Base-by-base conservation (phyloP, 64 coral and sea anemone species). In the Montipora cactus region DNA sequence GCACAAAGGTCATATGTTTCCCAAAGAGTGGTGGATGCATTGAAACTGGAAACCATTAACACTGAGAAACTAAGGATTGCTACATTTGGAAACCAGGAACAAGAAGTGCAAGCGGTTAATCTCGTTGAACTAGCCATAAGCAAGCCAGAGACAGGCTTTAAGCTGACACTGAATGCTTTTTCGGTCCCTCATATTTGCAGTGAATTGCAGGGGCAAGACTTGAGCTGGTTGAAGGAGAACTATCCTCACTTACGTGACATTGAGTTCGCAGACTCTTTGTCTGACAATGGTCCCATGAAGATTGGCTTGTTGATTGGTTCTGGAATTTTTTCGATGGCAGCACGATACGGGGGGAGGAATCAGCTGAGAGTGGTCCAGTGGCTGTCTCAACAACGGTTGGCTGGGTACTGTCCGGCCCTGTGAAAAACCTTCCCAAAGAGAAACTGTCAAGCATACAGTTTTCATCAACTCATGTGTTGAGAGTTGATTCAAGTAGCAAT, bases 11-110 rank as follows among this genome's bases (percentile, higher is more conserved):
- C 81, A 18, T 66, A 45, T 84, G 59, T 84, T 28, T 66, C 55
- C 81, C 81, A 84, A 18, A 62, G 16, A 14, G 66, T 84, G 12
- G 81, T 69, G 10, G 15, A 67, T 49, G 44, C 23, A 47, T 69
- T 84, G 57, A 84, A 84, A 62, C 66, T 84, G 81, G 59, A 67
- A 22, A 84, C 81, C 8, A 47, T 84, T 13, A 16, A 67, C 1
- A 84, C 58, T 5, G 81, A 82, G 25, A 82, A 13, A 59, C 80
- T 82, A 59, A 66, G 51, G 51, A 58, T 82, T 66, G 59, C 51
- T 14, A 67, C 25, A 62, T 84, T 84, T 84, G 81, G 57, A 5
- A n/a, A 66, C 12, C 23, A 69, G 9, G 5, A 62, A 12, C 81
- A 67, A 18, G 4, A 84, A 11, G 0, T 69, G 10, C 2, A 84